A percentile compares a stretch with the other conserved stretches of the same genome.
Evolutionary conservation across 2,888 invertebrate genomes (phyloP).

Genomic region (Tillus elongatus): DNA sequence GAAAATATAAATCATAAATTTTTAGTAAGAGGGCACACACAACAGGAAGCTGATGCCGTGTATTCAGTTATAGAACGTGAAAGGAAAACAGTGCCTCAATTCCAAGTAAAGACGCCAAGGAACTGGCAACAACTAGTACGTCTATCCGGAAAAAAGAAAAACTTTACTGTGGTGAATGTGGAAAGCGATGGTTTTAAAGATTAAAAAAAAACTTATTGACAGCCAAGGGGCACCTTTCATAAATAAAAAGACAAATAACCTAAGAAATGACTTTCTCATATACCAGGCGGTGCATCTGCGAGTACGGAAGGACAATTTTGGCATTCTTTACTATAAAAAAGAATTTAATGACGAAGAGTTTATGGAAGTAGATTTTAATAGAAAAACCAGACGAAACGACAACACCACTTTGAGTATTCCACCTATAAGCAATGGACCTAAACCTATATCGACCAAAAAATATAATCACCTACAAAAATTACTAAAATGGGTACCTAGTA

Average conservation of each 20-base stretch:
- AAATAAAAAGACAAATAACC: constrained; percentile 8
- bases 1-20: constrained; percentile 15
- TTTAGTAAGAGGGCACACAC: constrained; percentile 15
- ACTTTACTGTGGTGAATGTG: constrained; percentile 12
- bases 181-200: constrained; percentile 12
- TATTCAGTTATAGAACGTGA: constrained; percentile 13
- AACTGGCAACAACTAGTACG: constrained; percentile 15
- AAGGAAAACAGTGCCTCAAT: constrained; percentile 11
- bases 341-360: neutral
- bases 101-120: constrained; percentile 15
- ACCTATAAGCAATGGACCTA: constrained; percentile 1
- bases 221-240: constrained; percentile 10
- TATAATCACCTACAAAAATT: constrained; percentile 4
- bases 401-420: neutral
- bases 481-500: neutral
- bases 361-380: constrained; percentile 1
- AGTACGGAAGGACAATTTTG: neutral
- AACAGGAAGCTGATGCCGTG: constrained; percentile 12
- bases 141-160: constrained; percentile 10
- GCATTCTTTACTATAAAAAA: neutral
- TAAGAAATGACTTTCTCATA: constrained; percentile 9
- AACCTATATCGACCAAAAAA: constrained; percentile 4
- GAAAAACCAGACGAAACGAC: neutral
- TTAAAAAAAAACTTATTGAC: constrained; percentile 9
- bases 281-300: constrained; percentile 10